Conservation (phyloP, 2,888 invertebrate species). For the Sisyra nigra region DNA sequence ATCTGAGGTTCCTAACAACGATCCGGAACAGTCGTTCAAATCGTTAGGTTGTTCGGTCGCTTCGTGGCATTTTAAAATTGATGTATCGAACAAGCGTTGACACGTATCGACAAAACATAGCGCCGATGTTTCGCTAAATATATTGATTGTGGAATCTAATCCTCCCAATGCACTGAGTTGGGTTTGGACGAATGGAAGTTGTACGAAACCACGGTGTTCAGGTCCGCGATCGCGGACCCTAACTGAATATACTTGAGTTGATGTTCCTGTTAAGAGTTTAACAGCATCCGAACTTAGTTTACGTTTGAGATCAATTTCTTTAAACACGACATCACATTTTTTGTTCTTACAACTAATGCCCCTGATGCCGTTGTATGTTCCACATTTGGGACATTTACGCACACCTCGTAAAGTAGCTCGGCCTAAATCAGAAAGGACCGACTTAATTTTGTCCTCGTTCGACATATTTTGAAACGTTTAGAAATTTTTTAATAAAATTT, state of each 20-base stretch:
- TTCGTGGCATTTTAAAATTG: slow-evolving; percentile 36
- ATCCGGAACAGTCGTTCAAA: too few relatives aligned
- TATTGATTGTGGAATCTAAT: slow-evolving; percentile 8
- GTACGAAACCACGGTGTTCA: slow-evolving; percentile 59
- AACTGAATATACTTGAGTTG: slow-evolving; percentile 49
- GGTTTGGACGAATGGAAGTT: slow-evolving; percentile 29
- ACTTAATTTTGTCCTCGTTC: slow-evolving; percentile 5
- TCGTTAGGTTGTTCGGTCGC: slow-evolving; percentile 14
- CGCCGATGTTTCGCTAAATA: slow-evolving; percentile 26
- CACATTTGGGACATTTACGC: slow-evolving; percentile 58
- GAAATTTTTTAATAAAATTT: not conserved
- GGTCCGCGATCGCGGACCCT: slow-evolving; percentile 48
- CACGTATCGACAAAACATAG: slow-evolving; percentile 41
- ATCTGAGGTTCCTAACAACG: too few relatives aligned
- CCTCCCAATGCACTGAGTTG: slow-evolving; percentile 18
- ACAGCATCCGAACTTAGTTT: slow-evolving; percentile 45
- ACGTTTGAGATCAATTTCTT: slow-evolving; percentile 36
- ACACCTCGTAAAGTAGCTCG: slow-evolving; percentile 50
- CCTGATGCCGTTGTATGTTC: slow-evolving; percentile 57
- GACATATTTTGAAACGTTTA: slow-evolving; percentile 3
- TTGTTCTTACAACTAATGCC: slow-evolving; percentile 59
- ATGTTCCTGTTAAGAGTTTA: slow-evolving; percentile 42
- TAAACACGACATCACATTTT: slow-evolving; percentile 47
- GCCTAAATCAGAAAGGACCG: slow-evolving; percentile 19
- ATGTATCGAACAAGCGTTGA: slow-evolving; percentile 34